phyloP scores from a whole-genome alignment of 2,797 vertebrate species.

The Vespertilio murinus region DNA sequence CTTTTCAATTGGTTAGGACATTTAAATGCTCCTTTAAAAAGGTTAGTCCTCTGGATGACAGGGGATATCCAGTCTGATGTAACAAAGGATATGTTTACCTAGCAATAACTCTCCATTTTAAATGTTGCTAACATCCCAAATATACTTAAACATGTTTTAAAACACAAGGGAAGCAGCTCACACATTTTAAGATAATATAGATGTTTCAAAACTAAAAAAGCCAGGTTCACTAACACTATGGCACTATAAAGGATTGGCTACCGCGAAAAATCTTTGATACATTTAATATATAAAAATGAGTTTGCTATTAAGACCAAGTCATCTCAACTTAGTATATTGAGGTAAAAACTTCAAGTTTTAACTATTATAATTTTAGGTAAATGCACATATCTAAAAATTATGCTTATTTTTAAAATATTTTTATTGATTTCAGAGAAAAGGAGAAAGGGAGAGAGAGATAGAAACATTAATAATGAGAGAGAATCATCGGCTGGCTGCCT shows the following conservation, averaged over 20 bases:
- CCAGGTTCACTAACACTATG: neutral
- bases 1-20: constrained; percentile 32
- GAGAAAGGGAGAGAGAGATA: no score
- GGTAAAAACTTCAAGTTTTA: neutral
- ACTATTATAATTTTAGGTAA: constrained; percentile 31
- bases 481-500: no score
- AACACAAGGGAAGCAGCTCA: neutral
- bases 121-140: neutral
- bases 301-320: neutral
- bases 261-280: neutral
- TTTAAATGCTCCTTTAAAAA: constrained; percentile 11
- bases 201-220: neutral
- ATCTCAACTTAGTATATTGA: neutral
- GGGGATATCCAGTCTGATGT: neutral
- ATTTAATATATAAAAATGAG: neutral
- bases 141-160: neutral
- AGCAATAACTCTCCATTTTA: constrained; percentile 3
- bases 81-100: neutral
- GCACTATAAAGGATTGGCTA: neutral
- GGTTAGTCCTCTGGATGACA: neutral
- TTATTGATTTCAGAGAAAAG: no score
- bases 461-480: no score
- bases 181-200: neutral
- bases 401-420: neutral
- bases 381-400: neutral